phyloP scores from a whole-genome alignment of 2,113 vertebrate species.

The Megaceryle maxima region DNA sequence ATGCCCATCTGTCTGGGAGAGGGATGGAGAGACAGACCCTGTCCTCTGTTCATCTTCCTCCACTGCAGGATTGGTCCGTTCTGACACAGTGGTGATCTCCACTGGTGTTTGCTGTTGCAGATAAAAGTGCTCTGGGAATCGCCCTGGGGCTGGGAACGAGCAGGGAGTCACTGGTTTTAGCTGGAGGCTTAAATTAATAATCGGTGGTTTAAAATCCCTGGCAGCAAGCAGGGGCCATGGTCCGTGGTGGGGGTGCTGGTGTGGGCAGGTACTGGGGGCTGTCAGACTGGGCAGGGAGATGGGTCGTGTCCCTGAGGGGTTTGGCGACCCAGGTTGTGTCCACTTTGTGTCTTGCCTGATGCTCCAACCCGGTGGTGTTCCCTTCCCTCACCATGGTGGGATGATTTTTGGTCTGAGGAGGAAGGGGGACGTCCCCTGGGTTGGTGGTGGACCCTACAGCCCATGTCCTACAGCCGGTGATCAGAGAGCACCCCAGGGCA shows the following conservation, averaged over 20 bases:
- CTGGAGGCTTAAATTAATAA: neutral
- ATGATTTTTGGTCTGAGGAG: neutral
- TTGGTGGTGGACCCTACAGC: fast-evolving
- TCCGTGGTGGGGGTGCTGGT: neutral
- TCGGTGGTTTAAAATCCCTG: neutral
- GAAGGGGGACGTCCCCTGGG: fast-evolving
- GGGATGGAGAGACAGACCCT: neutral
- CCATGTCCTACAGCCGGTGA: fast-evolving
- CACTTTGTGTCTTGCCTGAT: fast-evolving
- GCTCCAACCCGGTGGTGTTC: fast-evolving
- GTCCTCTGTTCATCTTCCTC: neutral
- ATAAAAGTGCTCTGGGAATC: fast-evolving
- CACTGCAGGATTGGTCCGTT: neutral
- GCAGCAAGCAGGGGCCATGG: neutral
- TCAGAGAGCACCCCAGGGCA: fast-evolving
- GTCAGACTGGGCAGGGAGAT: fast-evolving
- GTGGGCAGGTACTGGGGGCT: fast-evolving
- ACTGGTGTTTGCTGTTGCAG: neutral
- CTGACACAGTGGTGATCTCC: fast-evolving
- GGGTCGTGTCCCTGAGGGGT: neutral
- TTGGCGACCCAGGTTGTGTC: neutral
- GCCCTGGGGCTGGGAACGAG: neutral
- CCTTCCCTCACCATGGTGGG: fast-evolving
- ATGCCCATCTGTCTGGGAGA: fast-evolving
- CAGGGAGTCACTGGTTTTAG: neutral